Evolutionary conservation across 2,888 invertebrate species (phyloP), one percentile per base, ranked within the genome.

Genomic region (Thera britannica): DNA sequence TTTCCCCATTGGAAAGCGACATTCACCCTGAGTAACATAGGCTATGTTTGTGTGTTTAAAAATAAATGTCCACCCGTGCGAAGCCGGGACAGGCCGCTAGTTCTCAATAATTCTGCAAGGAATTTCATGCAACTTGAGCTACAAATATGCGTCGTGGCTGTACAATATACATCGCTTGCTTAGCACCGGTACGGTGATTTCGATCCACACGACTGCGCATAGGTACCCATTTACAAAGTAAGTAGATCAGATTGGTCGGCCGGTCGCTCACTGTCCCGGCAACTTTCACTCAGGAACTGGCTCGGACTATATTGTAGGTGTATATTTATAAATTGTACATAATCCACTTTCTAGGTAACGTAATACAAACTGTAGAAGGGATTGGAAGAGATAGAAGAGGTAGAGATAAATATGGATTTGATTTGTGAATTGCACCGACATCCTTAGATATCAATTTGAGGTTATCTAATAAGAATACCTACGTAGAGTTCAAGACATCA

Each of bases 201-300:
- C 56, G 69, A 62, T 62, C 38, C 65, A 69, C 65, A 62, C 55
- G 68, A 58, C 62, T 65, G 65, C 59, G 44, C 58, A 60, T 51
- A 52, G 54, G 58, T 58, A 58, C 23, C 23, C 23, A 58, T 35
- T 8, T 35, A 48, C 46, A 8, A 56, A 48, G 46, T 48, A 64
- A 62, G 62, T 57, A 77, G 72, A 75, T 74, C 74, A 72, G 72
- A 73, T 78, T 72, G 72, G 59, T 56, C 60, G 62, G 64, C 63
- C 52, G 46, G 65, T 51, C 63, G 56, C 61, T 7, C 61, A 68
- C 71, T 51, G 57, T 67, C 72, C 68, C 71, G 62, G 58, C 81
- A 76, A 83, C 83, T 83, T 83, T 83, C 83, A 82, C 83, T 83
- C 62, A 62, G 70, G 75, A 77, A 81, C 80, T 75, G 51, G 76